Evolutionary conservation across 2,113 vertebrate genomes (phyloP).

Genomic region (Apteryx mantelli): DNA sequence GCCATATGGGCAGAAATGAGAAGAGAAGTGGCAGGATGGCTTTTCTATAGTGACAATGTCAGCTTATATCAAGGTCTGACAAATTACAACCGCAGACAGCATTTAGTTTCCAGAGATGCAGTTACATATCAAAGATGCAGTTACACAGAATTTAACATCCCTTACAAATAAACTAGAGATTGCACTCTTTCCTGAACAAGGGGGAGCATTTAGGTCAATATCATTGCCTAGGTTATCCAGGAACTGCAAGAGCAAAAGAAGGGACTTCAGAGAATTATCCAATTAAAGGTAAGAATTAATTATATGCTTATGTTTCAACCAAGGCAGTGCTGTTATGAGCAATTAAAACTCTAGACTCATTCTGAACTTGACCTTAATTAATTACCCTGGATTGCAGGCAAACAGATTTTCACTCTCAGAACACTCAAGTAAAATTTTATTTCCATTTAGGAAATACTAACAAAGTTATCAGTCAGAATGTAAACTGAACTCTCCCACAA

Average conservation of each 20-base stretch:
- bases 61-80: background rate
- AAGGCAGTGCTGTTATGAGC: background rate
- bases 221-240: background rate
- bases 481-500: background rate
- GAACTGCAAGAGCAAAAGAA: background rate
- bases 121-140: accelerated
- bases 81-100: background rate
- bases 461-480: accelerated
- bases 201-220: background rate
- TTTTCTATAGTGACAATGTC: background rate
- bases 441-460: background rate
- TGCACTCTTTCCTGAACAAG: background rate
- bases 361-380: background rate
- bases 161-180: background rate
- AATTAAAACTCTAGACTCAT: background rate
- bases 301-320: background rate
- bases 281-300: slow-evolving; percentile 46
- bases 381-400: background rate
- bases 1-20: background rate
- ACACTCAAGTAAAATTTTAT: background rate
- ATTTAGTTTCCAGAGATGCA: background rate
- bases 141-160: background rate
- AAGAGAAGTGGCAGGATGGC: background rate
- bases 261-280: background rate
- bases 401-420: background rate